Base-by-base conservation (phyloP, 1,140 invertebrate genomes). In the Spodoptera litura region DNA sequence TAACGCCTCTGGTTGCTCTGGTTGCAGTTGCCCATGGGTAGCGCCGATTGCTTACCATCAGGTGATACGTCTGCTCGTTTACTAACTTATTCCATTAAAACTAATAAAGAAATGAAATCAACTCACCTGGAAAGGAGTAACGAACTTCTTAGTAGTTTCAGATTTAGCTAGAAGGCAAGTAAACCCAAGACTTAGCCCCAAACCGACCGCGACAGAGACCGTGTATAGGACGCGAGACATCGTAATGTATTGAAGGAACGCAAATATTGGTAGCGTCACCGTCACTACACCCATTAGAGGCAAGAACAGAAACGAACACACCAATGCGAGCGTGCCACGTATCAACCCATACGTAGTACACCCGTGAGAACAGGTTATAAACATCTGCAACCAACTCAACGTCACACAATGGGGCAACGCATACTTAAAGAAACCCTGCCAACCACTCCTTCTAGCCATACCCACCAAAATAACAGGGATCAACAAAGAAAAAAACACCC, bases 351-450 rank as follows among this genome's bases (percentile, higher is more conserved):
- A 97, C 93, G 96, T 97, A 0, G 97, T 98, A 38, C 97, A 97
- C 35, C 96, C 97, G 84, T 97, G 97, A 0, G 97, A 97, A 80
- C 96, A 97, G 3, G 97, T 95, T 79, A 98, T 96, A 51, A 97
- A 97, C 83, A 98, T 96, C 85, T 98, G 97, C 87, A 98, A 96
- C 98, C 98, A 98, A 85, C 97, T 97, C 6, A 98, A 94, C 0
- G 97, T 97, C 0, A 98, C 97, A 61, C 97, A 97, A 91, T 98
- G 98, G 0, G 98, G 98, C 53, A 98, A 96, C 0, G 98, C 91
- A 44, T 95, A 96, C 75, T 96, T 96, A 84, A 98, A 98, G 12
- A 96, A 96, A 1, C 98, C 98, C 66, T 96, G 95, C 97, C 97
- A 98, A 62, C 96, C 95, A 12, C 97, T 96, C 49, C 96, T 94